A percentile compares a stretch with the other conserved stretches of the same genome.
phyloP scores from a whole-genome alignment of 2,888 invertebrate genomes.

The Tachina grossa region DNA sequence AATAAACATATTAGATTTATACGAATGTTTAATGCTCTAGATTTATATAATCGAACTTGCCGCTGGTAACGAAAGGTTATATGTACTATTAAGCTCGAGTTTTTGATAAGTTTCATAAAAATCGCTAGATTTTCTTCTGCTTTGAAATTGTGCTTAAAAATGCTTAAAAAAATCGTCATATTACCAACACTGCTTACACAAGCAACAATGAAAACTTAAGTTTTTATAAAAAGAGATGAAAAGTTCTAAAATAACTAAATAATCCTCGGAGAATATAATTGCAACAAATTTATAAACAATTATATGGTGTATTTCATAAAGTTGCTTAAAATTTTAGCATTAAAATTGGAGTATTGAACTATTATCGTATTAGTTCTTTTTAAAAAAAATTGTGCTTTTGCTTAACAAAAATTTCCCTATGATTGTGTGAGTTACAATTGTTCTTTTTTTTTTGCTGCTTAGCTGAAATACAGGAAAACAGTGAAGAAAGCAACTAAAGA shows the following conservation, averaged over 20 bases:
- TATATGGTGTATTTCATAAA: neutral
- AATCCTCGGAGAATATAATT: neutral
- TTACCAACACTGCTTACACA: slow-evolving; percentile 32
- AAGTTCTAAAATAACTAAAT: slow-evolving; percentile 50
- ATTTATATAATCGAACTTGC: no score
- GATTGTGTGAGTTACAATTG: slow-evolving; percentile 44
- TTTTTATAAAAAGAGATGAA: slow-evolving; percentile 56
- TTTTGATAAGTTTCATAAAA: neutral
- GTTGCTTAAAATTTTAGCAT: neutral
- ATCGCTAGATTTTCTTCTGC: neutral
- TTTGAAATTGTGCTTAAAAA: neutral
- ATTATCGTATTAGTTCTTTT: neutral
- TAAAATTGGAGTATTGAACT: neutral
- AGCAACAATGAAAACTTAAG: slow-evolving; percentile 68
- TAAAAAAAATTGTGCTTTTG: slow-evolving; percentile 25
- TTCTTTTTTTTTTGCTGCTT: slow-evolving; percentile 34
- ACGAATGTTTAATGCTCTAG: no score
- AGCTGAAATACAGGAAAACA: slow-evolving; percentile 39
- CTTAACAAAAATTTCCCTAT: slow-evolving; percentile 40
- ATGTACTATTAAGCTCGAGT: no score
- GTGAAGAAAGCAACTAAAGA: slow-evolving; percentile 52
- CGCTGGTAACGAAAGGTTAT: no score
- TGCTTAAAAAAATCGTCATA: neutral
- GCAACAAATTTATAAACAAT: slow-evolving; percentile 1
- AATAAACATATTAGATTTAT: no score